phyloP scores from a whole-genome alignment of 37 sponge, comb jelly and placozoan genomes.

The Cliona cf. orientalis region DNA sequence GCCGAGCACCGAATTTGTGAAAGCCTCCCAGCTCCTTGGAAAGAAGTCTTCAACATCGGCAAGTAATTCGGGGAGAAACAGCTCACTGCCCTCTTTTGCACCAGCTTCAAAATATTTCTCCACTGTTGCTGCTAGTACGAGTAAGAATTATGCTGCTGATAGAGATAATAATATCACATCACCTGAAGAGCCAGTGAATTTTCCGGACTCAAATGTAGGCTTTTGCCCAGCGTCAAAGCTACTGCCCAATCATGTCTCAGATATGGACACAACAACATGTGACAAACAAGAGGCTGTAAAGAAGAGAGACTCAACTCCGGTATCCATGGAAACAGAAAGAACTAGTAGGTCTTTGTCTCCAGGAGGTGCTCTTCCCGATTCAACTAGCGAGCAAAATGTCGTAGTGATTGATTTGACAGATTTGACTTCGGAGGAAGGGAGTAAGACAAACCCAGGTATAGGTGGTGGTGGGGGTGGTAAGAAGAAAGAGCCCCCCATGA shows the following conservation, averaged over 20 bases:
- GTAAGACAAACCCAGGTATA: neutral
- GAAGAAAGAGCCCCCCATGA: neutral
- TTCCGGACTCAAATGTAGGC: too few species aligned
- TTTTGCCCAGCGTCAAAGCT: too few species aligned
- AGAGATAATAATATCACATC: too few species aligned
- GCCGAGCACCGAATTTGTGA: constrained; percentile 33
- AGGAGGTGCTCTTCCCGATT: neutral
- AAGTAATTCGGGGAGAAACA: too few species aligned
- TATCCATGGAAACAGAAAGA: neutral
- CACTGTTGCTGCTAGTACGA: too few species aligned
- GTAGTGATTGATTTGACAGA: neutral
- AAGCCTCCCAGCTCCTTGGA: constrained; percentile 23
- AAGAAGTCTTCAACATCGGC: neutral
- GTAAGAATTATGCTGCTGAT: too few species aligned
- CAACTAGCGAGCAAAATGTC: neutral
- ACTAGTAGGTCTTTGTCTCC: neutral
- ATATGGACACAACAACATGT: neutral
- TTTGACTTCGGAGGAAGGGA: neutral
- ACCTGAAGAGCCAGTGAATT: too few species aligned
- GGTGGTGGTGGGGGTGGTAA: neutral
- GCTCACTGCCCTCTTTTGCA: too few species aligned
- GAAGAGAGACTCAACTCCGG: too few species aligned
- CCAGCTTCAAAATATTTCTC: too few species aligned
- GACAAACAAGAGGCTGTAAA: neutral
- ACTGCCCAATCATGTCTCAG: too few species aligned